Evolutionary conservation across 2,888 invertebrate species (phyloP).

Genomic region (Luffia ferchaultella): DNA sequence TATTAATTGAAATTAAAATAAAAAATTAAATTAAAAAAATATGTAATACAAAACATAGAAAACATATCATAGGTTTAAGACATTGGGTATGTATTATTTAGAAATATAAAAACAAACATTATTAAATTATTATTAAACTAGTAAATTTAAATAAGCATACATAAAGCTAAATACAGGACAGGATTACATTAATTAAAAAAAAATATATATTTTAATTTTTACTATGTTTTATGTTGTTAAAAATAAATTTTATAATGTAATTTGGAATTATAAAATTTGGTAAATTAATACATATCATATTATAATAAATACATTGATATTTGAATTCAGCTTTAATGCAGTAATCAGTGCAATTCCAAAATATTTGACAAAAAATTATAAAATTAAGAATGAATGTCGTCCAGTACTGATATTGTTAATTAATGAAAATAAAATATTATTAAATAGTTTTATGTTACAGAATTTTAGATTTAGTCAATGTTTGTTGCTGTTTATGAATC

Average conservation of each 20-base stretch:
- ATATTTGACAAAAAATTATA: too few species aligned
- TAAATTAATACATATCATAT: too few species aligned
- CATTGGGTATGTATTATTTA: not conserved
- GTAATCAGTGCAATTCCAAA: too few species aligned
- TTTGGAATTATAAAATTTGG: too few species aligned
- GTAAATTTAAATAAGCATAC: slow-evolving; percentile 3
- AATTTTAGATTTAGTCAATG: not conserved
- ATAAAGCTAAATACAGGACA: slow-evolving; percentile 1
- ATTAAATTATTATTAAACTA: not conserved
- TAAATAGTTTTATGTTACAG: too few species aligned
- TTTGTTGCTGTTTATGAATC: slow-evolving; percentile 24
- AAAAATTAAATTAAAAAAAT: too few species aligned
- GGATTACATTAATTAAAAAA: not conserved
- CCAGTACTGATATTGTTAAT: not conserved
- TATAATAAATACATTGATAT: too few species aligned
- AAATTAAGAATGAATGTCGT: not conserved
- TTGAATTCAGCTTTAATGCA: too few species aligned
- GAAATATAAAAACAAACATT: not conserved
- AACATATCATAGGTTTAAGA: slow-evolving; percentile 16
- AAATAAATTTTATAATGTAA: too few species aligned
- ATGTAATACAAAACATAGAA: slow-evolving; percentile 16
- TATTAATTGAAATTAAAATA: too few species aligned
- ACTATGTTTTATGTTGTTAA: not conserved
- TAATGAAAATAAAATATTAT: too few species aligned
- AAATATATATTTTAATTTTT: not conserved